Base-by-base conservation (phyloP, 2,888 invertebrate genomes). In the Drosophila heteroneura region DNA sequence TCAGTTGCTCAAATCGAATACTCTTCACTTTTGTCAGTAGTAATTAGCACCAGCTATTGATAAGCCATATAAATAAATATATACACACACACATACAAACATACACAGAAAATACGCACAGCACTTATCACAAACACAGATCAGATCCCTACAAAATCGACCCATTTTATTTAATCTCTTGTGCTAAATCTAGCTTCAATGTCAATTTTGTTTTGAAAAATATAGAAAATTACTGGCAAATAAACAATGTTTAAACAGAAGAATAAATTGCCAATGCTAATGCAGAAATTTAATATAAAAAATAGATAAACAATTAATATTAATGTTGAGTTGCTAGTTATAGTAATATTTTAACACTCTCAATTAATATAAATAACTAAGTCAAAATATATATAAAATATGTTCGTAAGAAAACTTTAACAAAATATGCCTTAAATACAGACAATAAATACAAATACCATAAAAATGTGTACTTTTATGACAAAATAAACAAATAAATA, bases 121-220 rank as follows among this genome's bases (percentile, higher is more conserved):
- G 33, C 41, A 35, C 56, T 72, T 65, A 81, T 73, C 66, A 53
- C 22, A 19, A 19, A 37, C 53, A 32, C 30, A 33, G 22, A 37
- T 56, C 54, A 35, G 63, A 49, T 54, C 53, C 47, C 47, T 53
- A 56, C n/a, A 67, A 49, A 74, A 72, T 70, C 77, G 72, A 81
- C 71, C 79, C 59, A 84, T 71, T 83, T 86, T 63, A 67, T 59
- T 14, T 22, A 81, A 64, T 57, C 71, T 74, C 74, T 64, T 37
- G 30, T 35, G 37, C 32, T 30, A 70, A 77, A 87, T 80, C 82
- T 26, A 61, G 62, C 59, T 70, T 85, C 78, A 89, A 80, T 87
- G 89, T 77, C 89, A 87, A 70, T 70, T 69, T 61, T 70, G 54
- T 63, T 77, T 60, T 70, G 53, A 57, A 69, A 62, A 57, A 41